phyloP scores from a whole-genome alignment of 1,140 invertebrate species.

The Mya arenaria region DNA sequence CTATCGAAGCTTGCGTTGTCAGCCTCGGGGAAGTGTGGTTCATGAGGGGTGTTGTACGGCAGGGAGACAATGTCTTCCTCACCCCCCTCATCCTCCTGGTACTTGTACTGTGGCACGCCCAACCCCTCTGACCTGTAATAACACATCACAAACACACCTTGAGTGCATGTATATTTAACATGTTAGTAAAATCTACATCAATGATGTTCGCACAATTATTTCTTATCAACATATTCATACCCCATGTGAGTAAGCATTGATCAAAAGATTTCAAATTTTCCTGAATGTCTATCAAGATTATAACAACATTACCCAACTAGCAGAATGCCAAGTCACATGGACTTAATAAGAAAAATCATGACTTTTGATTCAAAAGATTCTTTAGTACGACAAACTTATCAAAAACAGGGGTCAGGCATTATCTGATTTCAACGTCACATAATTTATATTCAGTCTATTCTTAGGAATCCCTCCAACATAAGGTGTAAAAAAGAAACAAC shows the following conservation, averaged over 20 bases:
- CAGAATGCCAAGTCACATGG: no score
- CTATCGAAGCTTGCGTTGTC: slow-evolving; percentile 90
- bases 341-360: no score
- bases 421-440: no score
- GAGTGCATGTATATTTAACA: background rate
- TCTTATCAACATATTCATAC: background rate
- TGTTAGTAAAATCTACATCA: background rate
- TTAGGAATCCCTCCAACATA: no score
- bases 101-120: slow-evolving; percentile 84
- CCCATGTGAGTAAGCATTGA: background rate
- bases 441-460: no score
- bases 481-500: no score
- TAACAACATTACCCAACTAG: background rate
- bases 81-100: slow-evolving; percentile 89
- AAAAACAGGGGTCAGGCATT: no score
- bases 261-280: background rate
- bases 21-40: slow-evolving; percentile 62
- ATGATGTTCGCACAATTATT: background rate
- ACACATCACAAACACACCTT: no score
- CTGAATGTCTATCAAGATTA: background rate
- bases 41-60: slow-evolving; percentile 87
- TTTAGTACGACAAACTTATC: no score
- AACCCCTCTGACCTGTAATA: background rate
- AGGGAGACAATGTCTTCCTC: slow-evolving; percentile 90
- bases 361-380: no score